Evolutionary conservation across 2,888 invertebrate species (phyloP).

Genomic region (Nasonia oneida): DNA sequence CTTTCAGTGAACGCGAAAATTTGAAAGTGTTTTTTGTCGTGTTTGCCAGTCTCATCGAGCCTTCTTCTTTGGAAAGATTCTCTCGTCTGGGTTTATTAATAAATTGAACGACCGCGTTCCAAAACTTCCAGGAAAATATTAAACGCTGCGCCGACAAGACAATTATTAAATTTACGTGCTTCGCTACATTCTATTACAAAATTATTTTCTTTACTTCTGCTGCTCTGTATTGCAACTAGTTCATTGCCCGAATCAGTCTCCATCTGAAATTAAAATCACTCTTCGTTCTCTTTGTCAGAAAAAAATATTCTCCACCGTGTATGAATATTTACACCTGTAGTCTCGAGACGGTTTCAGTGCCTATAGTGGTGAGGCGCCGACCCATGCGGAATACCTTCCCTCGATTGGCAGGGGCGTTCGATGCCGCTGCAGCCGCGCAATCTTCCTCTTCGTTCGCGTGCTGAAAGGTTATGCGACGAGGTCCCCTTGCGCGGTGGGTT

Average conservation of each 20-base stretch:
- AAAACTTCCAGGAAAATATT: neutral
- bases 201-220: too few relatives aligned
- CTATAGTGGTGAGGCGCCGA: neutral
- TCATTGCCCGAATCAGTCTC: too few relatives aligned
- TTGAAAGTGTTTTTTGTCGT: constrained; percentile 21
- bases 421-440: neutral
- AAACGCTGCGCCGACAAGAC: neutral
- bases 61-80: neutral
- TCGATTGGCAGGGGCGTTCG: neutral
- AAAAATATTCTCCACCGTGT: neutral
- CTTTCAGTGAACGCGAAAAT: constrained; percentile 40
- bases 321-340: too few relatives aligned
- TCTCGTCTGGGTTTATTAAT: constrained; percentile 35
- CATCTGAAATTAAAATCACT: too few relatives aligned
- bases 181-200: too few relatives aligned
- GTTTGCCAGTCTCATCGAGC: neutral
- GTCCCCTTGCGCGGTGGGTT: constrained; percentile 24
- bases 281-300: neutral
- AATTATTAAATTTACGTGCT: too few relatives aligned
- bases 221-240: too few relatives aligned
- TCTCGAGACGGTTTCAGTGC: neutral
- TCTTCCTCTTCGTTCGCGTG: neutral
- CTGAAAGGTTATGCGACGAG: constrained; percentile 19
- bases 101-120: constrained; percentile 7
- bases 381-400: neutral